Evolutionary conservation across 2,797 vertebrate species (phyloP).

Genomic region (Clarias laeviceps): DNA sequence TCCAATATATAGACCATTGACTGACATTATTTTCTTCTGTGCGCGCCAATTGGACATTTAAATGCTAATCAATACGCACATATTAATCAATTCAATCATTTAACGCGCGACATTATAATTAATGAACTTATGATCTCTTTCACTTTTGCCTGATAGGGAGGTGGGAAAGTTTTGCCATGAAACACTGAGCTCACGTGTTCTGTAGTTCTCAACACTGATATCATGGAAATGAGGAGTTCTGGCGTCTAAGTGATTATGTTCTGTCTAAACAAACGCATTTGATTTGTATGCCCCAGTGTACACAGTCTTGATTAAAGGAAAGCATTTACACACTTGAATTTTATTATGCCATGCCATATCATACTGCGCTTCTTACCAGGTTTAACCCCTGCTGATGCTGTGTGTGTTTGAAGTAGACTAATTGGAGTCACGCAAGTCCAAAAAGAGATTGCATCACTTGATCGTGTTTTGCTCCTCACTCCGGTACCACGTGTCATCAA

Average conservation of each 20-base stretch:
- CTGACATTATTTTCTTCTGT: neutral
- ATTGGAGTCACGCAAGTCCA: constrained; percentile 20
- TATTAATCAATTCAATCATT: neutral
- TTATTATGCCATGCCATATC: neutral
- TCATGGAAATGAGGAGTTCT: neutral
- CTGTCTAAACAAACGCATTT: neutral
- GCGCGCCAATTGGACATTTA: neutral
- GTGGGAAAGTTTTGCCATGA: neutral
- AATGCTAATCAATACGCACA: neutral
- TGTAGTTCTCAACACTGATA: neutral
- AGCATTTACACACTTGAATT: neutral
- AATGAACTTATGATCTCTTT: neutral
- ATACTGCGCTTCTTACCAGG: neutral
- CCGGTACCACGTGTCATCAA: constrained; percentile 65
- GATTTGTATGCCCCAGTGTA: neutral
- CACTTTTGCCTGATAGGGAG: neutral
- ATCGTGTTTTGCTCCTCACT: constrained; percentile 18
- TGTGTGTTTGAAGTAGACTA: neutral
- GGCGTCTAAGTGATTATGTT: neutral
- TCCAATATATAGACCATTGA: constrained; percentile 21
- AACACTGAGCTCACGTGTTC: neutral
- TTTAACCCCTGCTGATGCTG: neutral
- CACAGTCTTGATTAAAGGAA: neutral
- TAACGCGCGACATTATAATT: neutral
- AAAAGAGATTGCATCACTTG: constrained; percentile 23